Percentiles rank a stretch among this genome's conserved stretches.
These are phyloP conservation scores for Betta splendens DNA, from an alignment of 2,797 vertebrate genomes.

Conservation along the genomic window DNA sequence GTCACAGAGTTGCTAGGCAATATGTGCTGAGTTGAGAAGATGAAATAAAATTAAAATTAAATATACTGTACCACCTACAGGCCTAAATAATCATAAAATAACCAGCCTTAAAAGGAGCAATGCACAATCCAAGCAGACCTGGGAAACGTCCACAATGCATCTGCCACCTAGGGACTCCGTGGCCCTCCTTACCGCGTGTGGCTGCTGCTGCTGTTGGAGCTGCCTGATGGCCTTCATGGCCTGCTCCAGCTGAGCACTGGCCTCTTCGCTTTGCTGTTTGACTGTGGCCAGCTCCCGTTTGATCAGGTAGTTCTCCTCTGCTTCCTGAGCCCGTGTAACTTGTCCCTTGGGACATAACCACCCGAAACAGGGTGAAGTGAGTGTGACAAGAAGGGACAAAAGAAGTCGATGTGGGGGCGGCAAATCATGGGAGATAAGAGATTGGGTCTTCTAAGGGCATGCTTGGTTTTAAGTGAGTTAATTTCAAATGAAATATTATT, in stretches of 20 bases:
- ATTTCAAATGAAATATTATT: conserved; percentile 17
- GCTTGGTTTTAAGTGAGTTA: conserved; percentile 53
- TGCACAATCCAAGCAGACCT: conserved; percentile 3
- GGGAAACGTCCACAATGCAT: conserved; percentile 10
- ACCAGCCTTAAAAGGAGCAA: background rate
- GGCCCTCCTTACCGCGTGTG: conserved; percentile 92
- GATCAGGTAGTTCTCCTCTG: conserved; percentile 99
- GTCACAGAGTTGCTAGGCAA: conserved; percentile 31
- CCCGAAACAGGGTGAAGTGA: conserved; percentile 68
- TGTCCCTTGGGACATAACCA: conserved; percentile 91
- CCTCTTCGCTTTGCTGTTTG: conserved; percentile 97
- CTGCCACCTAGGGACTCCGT: conserved; percentile 32
- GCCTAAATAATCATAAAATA: background rate
- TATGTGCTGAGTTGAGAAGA: too few relatives aligned
- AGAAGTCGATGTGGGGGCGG: conserved; percentile 43
- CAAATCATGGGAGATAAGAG: conserved; percentile 50
- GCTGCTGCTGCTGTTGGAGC: conserved; percentile 89
- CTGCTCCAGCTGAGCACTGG: conserved; percentile 93
- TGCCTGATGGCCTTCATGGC: conserved; percentile 92
- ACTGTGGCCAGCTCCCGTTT: conserved; percentile 98
- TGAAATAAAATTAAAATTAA: too few relatives aligned
- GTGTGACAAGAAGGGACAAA: conserved; percentile 47
- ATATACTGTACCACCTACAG: background rate
- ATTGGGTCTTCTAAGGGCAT: conserved; percentile 59
- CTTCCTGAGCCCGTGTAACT: conserved; percentile 99